Base-by-base conservation (phyloP, 2,113 vertebrate genomes). In the Macrotis lagotis region DNA sequence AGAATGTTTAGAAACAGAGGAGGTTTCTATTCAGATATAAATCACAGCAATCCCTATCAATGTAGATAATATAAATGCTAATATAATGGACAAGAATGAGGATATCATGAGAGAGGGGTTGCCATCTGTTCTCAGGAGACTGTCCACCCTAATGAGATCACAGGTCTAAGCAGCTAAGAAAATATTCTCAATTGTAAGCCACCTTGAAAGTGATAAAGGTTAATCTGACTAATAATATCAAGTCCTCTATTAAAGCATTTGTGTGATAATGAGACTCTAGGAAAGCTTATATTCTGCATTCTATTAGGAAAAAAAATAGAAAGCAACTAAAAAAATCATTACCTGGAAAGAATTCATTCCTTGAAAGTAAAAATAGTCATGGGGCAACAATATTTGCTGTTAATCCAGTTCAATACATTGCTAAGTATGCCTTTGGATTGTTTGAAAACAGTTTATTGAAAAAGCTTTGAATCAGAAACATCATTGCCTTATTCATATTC, bases 381-480 rank as follows among this genome's bases (percentile, higher is more conserved):
- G 51, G 66, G n/a, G 94, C 91, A 97, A 66, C 28, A 53, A 53
- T 95, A 95, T 97, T 97, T 95, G 93, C 92, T 89, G 51, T 96
- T 92, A 96, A 95, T 93, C 96, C 25, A 89, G 22, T 93, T 97
- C 66, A 95, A 49, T 93, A 94, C 89, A 66, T 88, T 95, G 92
- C 66, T 91, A 95, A 19, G 25, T 51, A 37, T 95, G 90, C 92
- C 97, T 83, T 88, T 92, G 53, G 92, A 90, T 92, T 96, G 66
- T 66, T 96, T 97, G 92, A 91, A 93, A 97, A 95, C 49, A 88
- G 91, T 96, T 97, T 94, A 83, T 66, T 97, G 89, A 96, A 93
- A 48, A 66, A 50, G 48, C 25, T 50, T 51, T 94, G 55, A 94
- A 97, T 94, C 53, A 94, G 91, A 96, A 97, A 94, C 3, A 0